Conservation (phyloP, 2,888 invertebrate genomes). For the Tuta absoluta region DNA sequence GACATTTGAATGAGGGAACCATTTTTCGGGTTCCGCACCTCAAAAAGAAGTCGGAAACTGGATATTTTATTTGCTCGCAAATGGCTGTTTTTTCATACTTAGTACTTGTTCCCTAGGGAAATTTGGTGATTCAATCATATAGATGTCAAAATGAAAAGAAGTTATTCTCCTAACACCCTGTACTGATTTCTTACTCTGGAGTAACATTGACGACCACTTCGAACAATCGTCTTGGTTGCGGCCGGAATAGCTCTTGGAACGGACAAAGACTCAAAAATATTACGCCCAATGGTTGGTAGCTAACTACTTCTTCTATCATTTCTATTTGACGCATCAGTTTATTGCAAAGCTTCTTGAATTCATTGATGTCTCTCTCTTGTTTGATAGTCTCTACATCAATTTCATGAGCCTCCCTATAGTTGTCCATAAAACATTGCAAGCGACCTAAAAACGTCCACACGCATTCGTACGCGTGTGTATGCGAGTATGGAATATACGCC, state of each 20-base stretch:
- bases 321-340: slow-evolving; percentile 86
- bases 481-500: slow-evolving; percentile 77
- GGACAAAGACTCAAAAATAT: slow-evolving; percentile 85
- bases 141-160: not conserved
- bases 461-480: slow-evolving; percentile 83
- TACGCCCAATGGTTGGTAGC: slow-evolving; percentile 86
- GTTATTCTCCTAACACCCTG: not conserved
- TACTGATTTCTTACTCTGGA: slow-evolving; percentile 80
- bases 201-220: slow-evolving; percentile 83
- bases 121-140: too few relatives aligned
- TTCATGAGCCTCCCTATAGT: slow-evolving; percentile 86
- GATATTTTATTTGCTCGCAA: too few relatives aligned
- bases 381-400: slow-evolving; percentile 84
- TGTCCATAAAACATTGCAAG: slow-evolving; percentile 84
- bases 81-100: too few relatives aligned
- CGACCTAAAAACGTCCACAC: slow-evolving; percentile 84
- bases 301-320: slow-evolving; percentile 84
- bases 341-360: slow-evolving; percentile 85
- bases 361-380: slow-evolving; percentile 83
- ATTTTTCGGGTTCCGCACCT: too few relatives aligned
- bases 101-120: too few relatives aligned
- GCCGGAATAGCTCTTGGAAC: slow-evolving; percentile 86
- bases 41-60: too few relatives aligned
- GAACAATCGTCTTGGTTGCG: slow-evolving; percentile 86
- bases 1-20: too few relatives aligned